Conservation (phyloP, 2,888 invertebrate species). For the Thecocarcelia acutangulata region DNA sequence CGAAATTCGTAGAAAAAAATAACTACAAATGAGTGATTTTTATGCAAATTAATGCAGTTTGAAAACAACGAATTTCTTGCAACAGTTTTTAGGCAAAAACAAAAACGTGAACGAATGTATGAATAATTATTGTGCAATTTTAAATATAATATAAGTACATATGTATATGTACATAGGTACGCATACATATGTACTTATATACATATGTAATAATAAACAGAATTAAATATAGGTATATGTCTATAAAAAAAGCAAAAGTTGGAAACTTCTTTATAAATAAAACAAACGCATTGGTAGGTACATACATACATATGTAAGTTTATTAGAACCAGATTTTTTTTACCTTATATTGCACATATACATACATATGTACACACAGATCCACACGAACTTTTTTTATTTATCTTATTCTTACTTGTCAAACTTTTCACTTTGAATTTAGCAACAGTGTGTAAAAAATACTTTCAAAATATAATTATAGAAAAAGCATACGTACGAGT, state of each 20-base stretch:
- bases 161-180: too few species aligned
- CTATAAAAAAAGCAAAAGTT: not conserved
- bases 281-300: not conserved
- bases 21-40: constrained; percentile 13
- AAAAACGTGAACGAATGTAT: constrained; percentile 23
- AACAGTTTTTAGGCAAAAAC: not conserved
- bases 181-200: not conserved
- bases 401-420: too few species aligned
- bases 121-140: constrained; percentile 37
- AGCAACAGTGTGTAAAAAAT: too few species aligned
- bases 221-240: not conserved
- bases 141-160: not conserved
- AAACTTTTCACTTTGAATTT: too few species aligned
- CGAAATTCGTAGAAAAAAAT: constrained; percentile 8
- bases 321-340: not conserved
- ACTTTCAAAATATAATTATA: too few species aligned
- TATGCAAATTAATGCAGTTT: constrained; percentile 65
- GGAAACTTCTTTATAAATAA: too few species aligned
- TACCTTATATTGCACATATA: too few species aligned
- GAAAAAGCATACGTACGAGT: too few species aligned
- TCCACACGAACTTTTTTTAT: too few species aligned
- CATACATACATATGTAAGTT: constrained; percentile 3
- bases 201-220: constrained; percentile 8
- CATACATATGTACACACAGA: not conserved
- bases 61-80: constrained; percentile 38